Base-by-base conservation (phyloP, 1,140 invertebrate species). In the Procambarus virginalis region DNA sequence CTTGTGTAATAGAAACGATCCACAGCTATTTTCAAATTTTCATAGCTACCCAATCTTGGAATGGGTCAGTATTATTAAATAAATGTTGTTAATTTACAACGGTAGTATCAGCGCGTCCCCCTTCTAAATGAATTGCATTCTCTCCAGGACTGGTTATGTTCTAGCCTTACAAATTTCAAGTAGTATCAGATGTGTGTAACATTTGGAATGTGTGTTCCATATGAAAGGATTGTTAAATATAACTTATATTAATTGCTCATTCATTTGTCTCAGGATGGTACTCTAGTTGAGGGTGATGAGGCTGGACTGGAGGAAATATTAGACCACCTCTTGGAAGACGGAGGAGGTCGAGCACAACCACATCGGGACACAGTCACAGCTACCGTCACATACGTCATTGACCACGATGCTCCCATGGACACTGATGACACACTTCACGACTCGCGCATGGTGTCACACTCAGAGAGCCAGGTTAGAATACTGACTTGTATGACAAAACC, bases 271-370 rank as follows among this genome's bases (percentile, higher is more conserved):
- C 68, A 91, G 91, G 91, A 91, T 80, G 86, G 86, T 3, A 84
- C 91, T 48, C 64, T 91, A 34, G 91, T 79, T 9, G 93, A 93
- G 80, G 92, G 92, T n/a, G 93, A 93, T 85, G 93, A 93, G 88
- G 93, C 92, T 49, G 95, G 94, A 2, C 93, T 97, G 12, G 96
- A 96, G 78, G 95, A 96, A 92, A 96, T 96, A 10, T 95, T 97
- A 94, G 96, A 96, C 93, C 95, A 96, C 68, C 93, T 96, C 75
- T 93, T 97, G 2, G 96, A 96, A 91, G 94, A 95, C 93, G 93
- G 93, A 75, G 79, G 89, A 6, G 78, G 84, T 68, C 20, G 84
- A 10, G 60, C 49, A 45, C 83, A 86, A 48, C 75, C 76, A 6
- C 83, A 88, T 64, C 88, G 83, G 46, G 86, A 91, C 64, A 76